Conservation (phyloP, 2,888 invertebrate species). For the Diachrysia chrysitis region DNA sequence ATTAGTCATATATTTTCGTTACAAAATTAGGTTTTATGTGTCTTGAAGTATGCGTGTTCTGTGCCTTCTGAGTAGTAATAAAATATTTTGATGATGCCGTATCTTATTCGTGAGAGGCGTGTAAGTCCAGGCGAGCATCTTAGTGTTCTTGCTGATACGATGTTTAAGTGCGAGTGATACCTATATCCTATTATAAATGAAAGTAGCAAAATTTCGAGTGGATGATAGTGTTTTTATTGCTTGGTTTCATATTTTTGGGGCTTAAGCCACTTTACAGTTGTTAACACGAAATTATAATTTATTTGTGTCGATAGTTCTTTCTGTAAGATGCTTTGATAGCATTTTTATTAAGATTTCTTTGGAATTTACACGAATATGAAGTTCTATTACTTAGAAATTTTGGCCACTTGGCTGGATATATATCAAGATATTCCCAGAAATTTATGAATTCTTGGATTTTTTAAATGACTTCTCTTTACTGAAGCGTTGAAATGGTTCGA, state of each 20-base stretch:
- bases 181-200: neutral
- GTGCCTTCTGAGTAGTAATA: conserved; percentile 13
- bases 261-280: too few relatives aligned
- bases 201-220: neutral
- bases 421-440: conserved; percentile 23
- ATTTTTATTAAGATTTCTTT: too few relatives aligned
- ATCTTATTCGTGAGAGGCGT: neutral
- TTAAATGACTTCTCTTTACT: conserved; percentile 13
- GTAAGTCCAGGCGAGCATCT: neutral
- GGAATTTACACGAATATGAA: neutral
- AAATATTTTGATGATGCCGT: conserved; percentile 1
- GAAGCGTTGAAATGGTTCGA: conserved; percentile 12
- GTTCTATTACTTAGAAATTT: conserved; percentile 19
- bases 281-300: too few relatives aligned
- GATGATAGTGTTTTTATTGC: neutral
- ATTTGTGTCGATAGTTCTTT: too few relatives aligned
- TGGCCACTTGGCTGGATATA: conserved; percentile 22
- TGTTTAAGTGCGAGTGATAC: too few relatives aligned
- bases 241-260: too few relatives aligned
- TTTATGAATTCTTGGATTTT: conserved; percentile 13
- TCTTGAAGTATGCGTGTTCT: conserved; percentile 26
- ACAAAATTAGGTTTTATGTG: conserved; percentile 19
- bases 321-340: too few relatives aligned
- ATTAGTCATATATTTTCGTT: conserved; percentile 33
- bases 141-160: neutral